Evolutionary conservation across 2,888 invertebrate species (phyloP).

Genomic region (Mesorhabditis sp.): DNA sequence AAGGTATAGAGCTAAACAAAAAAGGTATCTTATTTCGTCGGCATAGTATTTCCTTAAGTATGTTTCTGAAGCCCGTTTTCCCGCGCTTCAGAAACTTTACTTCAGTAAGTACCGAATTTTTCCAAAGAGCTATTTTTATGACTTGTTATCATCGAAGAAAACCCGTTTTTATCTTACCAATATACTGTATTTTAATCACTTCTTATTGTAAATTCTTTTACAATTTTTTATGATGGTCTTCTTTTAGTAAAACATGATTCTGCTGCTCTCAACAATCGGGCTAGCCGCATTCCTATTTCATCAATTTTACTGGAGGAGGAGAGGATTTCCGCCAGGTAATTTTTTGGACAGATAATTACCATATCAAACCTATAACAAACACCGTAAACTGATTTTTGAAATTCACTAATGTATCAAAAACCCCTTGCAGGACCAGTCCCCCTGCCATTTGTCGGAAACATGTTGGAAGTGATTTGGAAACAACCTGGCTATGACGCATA

Average conservation of each 20-base stretch:
- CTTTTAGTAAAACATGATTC: neutral
- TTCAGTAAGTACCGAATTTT: too few relatives aligned
- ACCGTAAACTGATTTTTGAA: neutral
- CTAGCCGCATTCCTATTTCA: neutral
- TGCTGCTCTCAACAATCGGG: neutral
- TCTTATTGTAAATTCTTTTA: too few relatives aligned
- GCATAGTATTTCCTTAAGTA: too few relatives aligned
- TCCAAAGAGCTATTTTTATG: too few relatives aligned
- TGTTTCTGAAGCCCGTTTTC: too few relatives aligned
- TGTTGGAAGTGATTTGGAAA: neutral
- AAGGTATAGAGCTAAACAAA: too few relatives aligned
- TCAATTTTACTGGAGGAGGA: neutral
- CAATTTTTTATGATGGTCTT: too few relatives aligned
- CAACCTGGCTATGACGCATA: conserved; percentile 3
- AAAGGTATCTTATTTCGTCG: too few relatives aligned
- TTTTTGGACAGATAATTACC: neutral
- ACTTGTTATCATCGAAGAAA: too few relatives aligned
- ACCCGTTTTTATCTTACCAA: too few relatives aligned
- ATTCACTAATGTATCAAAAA: neutral
- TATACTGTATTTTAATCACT: too few relatives aligned
- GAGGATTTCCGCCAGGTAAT: conserved; percentile 2
- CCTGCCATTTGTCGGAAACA: neutral
- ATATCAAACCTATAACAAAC: neutral
- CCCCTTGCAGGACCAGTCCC: neutral
- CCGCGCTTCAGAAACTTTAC: too few relatives aligned